Percentiles rank a stretch among this genome's conserved stretches.
These are phyloP conservation scores for Eubasilissa regina DNA, from an alignment of 1,140 invertebrate genomes.

Conservation along the genomic window DNA sequence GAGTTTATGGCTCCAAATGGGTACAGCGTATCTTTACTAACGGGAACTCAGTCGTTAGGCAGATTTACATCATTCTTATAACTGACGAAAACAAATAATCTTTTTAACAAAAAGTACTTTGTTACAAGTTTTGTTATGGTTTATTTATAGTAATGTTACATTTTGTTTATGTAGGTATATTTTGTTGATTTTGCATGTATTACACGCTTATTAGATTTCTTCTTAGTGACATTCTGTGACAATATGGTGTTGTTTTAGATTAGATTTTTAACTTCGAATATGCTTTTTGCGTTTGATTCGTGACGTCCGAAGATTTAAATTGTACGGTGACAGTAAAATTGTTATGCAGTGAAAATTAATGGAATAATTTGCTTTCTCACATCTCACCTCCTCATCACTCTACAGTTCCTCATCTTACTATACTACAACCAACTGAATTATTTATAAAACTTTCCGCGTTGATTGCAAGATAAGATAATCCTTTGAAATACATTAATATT, in stretches of 20 bases:
- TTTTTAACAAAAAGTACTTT: no score
- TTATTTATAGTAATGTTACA: no score
- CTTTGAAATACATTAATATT: no score
- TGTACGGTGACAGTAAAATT: neutral
- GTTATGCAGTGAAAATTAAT: neutral
- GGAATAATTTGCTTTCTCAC: neutral
- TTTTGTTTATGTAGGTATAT: no score
- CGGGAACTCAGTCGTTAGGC: no score
- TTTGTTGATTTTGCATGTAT: neutral
- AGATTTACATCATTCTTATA: no score
- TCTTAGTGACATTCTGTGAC: conserved; percentile 4
- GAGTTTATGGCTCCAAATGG: no score
- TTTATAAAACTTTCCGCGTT: neutral
- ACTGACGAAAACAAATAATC: no score
- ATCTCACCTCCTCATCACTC: conserved; percentile 8
- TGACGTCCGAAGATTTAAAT: neutral
- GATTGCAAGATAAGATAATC: neutral
- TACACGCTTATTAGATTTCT: conserved; percentile 3
- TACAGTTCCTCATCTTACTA: conserved; percentile 1
- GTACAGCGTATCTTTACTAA: no score
- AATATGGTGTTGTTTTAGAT: conserved; percentile 32
- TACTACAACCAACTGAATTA: neutral
- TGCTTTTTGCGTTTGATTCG: conserved; percentile 33
- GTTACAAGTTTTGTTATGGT: no score
- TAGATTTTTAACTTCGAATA: conserved; percentile 32